Base-by-base conservation (phyloP, 2,797 vertebrate genomes). In the Agapornis canus region DNA sequence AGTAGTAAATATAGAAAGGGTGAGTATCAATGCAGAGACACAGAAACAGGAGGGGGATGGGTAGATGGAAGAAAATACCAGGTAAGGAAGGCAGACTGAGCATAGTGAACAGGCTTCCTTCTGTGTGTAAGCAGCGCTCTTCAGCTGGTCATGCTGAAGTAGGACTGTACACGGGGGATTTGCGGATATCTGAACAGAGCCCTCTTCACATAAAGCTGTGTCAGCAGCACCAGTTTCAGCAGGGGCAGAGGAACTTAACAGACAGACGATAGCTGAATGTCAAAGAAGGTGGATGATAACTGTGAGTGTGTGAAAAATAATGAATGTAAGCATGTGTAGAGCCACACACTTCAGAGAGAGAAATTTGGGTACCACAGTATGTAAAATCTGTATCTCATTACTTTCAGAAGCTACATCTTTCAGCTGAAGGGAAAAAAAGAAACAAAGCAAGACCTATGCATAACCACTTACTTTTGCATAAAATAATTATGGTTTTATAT, bases 371-470 rank as follows among this genome's bases (percentile, higher is more conserved):
- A 32, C 25, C 9, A 23, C 16, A 56, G 31, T 72, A 43, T 40
- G 37, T 17, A 52, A 65, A 80, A 60, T 72, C 43, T 23, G 1
- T n/a, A 1, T 27, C 32, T 82, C 57, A 79, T 18, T 63, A 6
- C 18, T 43, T 59, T 73, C 54, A 43, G n/a, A 26, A 32, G 40
- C 49, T 89, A 37, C 23, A n/a, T 60, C 32, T 61, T 65, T 83
- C 86, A 83, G n/a, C 29, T 65, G 51, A 81, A 40, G 31, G n/a
- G 26, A 47, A 37, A 54, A 61, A 75, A 42, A 0, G 66, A 39
- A 0, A 56, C 57, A 75, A 43, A 0, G 1, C 25, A 71, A 71
- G 45, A 32, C 26, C 9, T 35, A 0, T 22, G 54, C 20, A 1
- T 63, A 81, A 14, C 18, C 15, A 7, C 79, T 61, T 86, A 2